Evolutionary conservation across 2,888 invertebrate species (phyloP), one percentile per base, ranked within the genome.

Genomic region (Synergus gifuensis): DNA sequence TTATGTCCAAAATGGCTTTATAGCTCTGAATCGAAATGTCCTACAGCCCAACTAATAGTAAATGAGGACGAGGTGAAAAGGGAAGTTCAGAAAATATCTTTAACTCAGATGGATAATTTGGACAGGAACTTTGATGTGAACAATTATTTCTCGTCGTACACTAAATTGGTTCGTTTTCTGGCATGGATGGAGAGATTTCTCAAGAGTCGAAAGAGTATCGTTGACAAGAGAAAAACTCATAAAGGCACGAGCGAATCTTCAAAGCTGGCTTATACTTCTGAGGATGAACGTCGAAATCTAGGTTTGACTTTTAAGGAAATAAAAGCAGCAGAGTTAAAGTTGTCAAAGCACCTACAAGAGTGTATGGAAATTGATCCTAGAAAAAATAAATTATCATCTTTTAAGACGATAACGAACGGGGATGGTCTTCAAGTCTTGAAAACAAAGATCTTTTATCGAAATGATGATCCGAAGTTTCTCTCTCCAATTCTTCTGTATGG

Each of bases 1-100:
- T 83, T 86, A 82, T 88, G 89, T 12, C 89, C 88, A 14, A n/a
- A 69, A 4, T 90, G 89, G 89, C 79, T 90, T n/a, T 79, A 76
- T 76, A 54, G 67, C 42, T 9, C 78, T 9, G 62, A 79, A 46
- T 77, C 84, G 40, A 28, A 80, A 18, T 88, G 88, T 87, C 87
- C 88, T 16, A 18, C 36, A 58, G 36, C 2, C 22, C 22, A 28
- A 28, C 2, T 28, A 28, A 2, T 28, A 28, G 22, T 28, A 40
- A 63, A 14, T n/a, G 54, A 54, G n/a, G 54, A 54, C 0, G 54
- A 54, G 0, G 54, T 62, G 22, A 22, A 22, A 4, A 42, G 66
- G 18, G 66, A 66, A 44, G 42, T 44, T 16, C 40, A 66, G 11
- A 44, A 44, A 12, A 42, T 9, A 9, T 42, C 44, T 2, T 11